These are phyloP conservation scores for Drosophila pegasa DNA, from an alignment of 2,888 invertebrate species.

Conservation along the genomic window DNA sequence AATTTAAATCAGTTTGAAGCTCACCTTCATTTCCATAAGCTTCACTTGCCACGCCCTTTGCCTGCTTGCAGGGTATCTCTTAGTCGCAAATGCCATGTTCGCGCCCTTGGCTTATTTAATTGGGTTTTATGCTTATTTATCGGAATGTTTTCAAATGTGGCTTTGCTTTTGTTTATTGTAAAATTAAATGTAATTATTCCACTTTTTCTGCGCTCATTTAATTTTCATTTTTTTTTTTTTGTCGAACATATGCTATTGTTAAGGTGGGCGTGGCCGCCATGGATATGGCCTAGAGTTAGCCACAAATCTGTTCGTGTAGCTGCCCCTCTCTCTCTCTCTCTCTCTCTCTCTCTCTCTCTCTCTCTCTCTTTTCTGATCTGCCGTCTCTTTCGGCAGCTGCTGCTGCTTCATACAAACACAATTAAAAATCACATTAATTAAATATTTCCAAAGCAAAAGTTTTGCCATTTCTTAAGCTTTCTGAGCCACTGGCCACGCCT, in stretches of 20 bases:
- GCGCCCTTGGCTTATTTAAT: background rate
- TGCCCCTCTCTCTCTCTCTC: too few relatives aligned
- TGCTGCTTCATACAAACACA: conserved; percentile 54
- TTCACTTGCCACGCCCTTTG: background rate
- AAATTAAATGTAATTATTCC: conserved; percentile 52
- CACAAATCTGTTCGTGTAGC: conserved; percentile 1
- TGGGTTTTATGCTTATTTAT: conserved; percentile 47
- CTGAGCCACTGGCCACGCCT: conserved; percentile 54
- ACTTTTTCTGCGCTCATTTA: conserved; percentile 22
- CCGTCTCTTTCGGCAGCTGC: conserved; percentile 1
- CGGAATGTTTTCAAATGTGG: conserved; percentile 49
- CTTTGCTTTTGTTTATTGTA: conserved; percentile 36
- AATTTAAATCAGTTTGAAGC: too few relatives aligned
- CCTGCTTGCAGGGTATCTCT: background rate
- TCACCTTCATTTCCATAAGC: too few relatives aligned
- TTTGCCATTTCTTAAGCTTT: conserved; percentile 75
- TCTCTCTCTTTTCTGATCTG: too few relatives aligned
- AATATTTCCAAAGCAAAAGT: conserved; percentile 79
- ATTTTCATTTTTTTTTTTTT: background rate
- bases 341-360: background rate
- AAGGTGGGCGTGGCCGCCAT: conserved; percentile 2
- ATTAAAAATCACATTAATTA: conserved; percentile 81
- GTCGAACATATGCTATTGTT: conserved; percentile 5
- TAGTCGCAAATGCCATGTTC: background rate
- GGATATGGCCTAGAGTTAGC: background rate